A percentile compares a stretch with the other conserved stretches of the same genome.
phyloP scores from a whole-genome alignment of 2,797 vertebrate species.

The Takifugu rubripes region DNA sequence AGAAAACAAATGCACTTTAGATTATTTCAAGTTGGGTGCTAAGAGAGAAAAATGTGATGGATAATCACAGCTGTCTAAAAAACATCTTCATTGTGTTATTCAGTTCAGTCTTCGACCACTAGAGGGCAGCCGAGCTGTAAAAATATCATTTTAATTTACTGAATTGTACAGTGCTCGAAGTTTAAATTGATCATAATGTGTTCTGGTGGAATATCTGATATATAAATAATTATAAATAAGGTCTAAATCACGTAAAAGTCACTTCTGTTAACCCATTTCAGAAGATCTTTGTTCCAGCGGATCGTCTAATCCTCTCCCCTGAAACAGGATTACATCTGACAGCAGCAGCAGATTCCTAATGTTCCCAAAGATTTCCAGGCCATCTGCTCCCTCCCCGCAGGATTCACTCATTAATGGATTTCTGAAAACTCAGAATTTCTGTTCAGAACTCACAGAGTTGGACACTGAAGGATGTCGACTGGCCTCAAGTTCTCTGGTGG shows the following conservation, averaged over 20 bases:
- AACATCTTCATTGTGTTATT: slow-evolving; percentile 1
- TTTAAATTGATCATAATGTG: too few relatives aligned
- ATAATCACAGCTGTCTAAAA: slow-evolving; percentile 1
- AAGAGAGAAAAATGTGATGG: slow-evolving; percentile 3
- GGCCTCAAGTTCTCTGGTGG: slow-evolving; percentile 53
- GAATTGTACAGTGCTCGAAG: neutral
- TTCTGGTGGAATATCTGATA: too few relatives aligned
- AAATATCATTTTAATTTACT: slow-evolving; percentile 14
- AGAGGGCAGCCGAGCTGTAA: slow-evolving; percentile 42
- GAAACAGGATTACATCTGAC: slow-evolving; percentile 1
- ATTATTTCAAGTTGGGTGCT: too few relatives aligned
- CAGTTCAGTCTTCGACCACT: slow-evolving; percentile 24
- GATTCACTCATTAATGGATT: slow-evolving; percentile 6
- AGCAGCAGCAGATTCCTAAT: neutral
- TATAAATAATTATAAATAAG: too few relatives aligned
- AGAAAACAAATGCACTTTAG: too few relatives aligned
- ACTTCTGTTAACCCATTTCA: slow-evolving; percentile 1
- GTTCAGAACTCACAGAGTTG: slow-evolving; percentile 45
- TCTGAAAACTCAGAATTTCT: neutral
- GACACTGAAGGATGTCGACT: slow-evolving; percentile 15
- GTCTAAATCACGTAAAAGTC: too few relatives aligned
- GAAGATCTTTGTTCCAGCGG: neutral
- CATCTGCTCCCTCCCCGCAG: neutral
- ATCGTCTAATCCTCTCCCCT: slow-evolving; percentile 3
- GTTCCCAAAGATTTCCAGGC: slow-evolving; percentile 4